Evolutionary conservation across 37 sponge, comb jelly and placozoan genomes (phyloP), one percentile per base, ranked within the genome.

Genomic region (Hexactinellida sp.): DNA sequence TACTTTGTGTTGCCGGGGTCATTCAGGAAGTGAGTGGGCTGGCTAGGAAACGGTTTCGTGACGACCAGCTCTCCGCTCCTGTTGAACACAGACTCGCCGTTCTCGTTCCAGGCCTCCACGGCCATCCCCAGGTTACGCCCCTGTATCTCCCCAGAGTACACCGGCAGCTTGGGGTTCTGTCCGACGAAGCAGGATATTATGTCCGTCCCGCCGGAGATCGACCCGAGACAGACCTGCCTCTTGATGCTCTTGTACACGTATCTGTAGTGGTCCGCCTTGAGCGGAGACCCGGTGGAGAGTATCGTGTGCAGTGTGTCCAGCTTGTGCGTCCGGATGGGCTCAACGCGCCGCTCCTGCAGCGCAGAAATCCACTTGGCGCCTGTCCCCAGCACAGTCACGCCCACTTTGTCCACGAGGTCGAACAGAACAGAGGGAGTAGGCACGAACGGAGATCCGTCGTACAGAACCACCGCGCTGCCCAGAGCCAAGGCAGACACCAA

Each of bases 131-230:
- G 90, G 89, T 95, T 95, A 38, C 99, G 87, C 5, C 54, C 37
- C 89, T 98, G 99, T 34, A 98, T 90, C 85, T 95, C 93, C 41
- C 99, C 99, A 23, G 88, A 37, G 82, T 95, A 90, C 38, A 98
- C 99, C 19, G 99, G 99, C 25, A 98, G 36, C 0, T 85, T 91
- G 19, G 94, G 90, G 84, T 93, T 93, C 54, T 93, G 90, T 9
- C 93, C 93, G 83, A 93, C 93, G 86, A 98, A 98, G 86, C 99
- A 98, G 36, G 99, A 98, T 38, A 98, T 98, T 63, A 98, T 95
- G 76, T 98, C 99, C 0, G 99, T 98, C 28, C 99, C 99, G 38
- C 98, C 96, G 93, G 88, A 16, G 82, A 98, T 98, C 84, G 99
- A 98, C 0, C 93, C 94, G 32, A 98, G 91, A 0, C 93, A 82